Evolutionary conservation across 2,797 vertebrate species (phyloP), one percentile per base, ranked within the genome.

Genomic region (Fundulus diaphanus): DNA sequence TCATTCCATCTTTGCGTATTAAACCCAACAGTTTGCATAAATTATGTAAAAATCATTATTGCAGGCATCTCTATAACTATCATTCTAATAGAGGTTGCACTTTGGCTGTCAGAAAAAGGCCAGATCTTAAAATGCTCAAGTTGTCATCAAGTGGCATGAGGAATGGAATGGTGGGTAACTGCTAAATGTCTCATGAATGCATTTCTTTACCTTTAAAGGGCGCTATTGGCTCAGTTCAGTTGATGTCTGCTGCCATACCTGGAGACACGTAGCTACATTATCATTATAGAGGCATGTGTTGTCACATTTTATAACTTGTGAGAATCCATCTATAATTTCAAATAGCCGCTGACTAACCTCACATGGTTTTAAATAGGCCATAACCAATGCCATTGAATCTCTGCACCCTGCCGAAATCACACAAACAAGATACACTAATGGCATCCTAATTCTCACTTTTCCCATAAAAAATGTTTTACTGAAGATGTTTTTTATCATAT

Each of bases 151-250:
- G 15, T 22, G 31, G 5, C n/a, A 31, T 48, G 27, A n/a, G 3
- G 18, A 37, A 56, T 8, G 5, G 12, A 66, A 13, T 13, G 12
- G n/a, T 48, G 42, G 12, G 12, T 22, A 9, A 12, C 7, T 49
- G 9, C 18, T 57, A 27, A 22, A 20, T 48, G 22, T 13, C 3
- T 22, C 51, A 24, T 42, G 63, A 8, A 65, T 52, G 15, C 76
- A 69, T 42, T 54, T 12, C 7, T 48, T 52, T 37, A 22, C 82
- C 79, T 76, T 73, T 13, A 54, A 69, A 74, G 35, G 70, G 72
- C 33, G 67, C 80, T 78, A 15, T 80, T 78, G 56, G 37, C 48
- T 75, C 57, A 68, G 12, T 44, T 85, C 74, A 66, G 6, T 15
- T 68, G 31, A 8, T 35, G n/a, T 31, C 2, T 65, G 31, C 46